Conservation (phyloP, 2,113 vertebrate genomes). For the Australoheros scitulus region DNA sequence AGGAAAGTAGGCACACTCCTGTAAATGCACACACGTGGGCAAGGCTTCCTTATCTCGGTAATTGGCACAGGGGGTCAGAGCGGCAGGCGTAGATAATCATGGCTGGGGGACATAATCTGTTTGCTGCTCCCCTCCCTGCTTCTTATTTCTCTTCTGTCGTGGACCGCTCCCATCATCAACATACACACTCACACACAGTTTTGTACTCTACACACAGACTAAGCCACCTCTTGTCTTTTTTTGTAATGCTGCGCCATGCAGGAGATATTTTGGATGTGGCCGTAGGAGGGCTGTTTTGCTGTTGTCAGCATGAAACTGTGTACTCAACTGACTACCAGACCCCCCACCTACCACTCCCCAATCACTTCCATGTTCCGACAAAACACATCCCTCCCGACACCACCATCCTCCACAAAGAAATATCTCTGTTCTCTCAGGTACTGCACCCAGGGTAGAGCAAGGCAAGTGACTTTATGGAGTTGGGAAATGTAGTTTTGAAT, state of each 20-base stretch:
- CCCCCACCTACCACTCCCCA: background rate
- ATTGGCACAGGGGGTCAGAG: conserved; percentile 67
- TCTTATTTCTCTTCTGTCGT: conserved; percentile 1
- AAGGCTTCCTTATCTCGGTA: conserved; percentile 64
- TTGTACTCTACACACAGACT: background rate
- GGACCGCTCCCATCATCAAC: background rate
- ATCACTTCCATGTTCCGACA: background rate
- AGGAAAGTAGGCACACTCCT: conserved; percentile 7
- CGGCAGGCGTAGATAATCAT: conserved; percentile 58
- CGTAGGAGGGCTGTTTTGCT: conserved; percentile 9
- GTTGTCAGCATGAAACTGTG: conserved; percentile 26
- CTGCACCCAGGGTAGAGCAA: background rate
- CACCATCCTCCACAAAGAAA: background rate
- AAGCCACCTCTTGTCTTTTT: background rate
- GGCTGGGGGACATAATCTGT: conserved; percentile 57
- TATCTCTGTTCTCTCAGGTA: background rate
- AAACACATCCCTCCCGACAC: background rate
- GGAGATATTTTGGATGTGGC: conserved; percentile 31
- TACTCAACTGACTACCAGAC: conserved; percentile 44
- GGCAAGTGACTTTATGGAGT: background rate
- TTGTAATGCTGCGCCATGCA: conserved; percentile 27
- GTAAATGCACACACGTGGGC: background rate
- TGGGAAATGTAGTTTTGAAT: background rate
- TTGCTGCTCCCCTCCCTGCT: background rate
- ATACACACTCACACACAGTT: background rate